Conservation (phyloP, 2,888 invertebrate species). For the Meiosimyza platycephala region DNA sequence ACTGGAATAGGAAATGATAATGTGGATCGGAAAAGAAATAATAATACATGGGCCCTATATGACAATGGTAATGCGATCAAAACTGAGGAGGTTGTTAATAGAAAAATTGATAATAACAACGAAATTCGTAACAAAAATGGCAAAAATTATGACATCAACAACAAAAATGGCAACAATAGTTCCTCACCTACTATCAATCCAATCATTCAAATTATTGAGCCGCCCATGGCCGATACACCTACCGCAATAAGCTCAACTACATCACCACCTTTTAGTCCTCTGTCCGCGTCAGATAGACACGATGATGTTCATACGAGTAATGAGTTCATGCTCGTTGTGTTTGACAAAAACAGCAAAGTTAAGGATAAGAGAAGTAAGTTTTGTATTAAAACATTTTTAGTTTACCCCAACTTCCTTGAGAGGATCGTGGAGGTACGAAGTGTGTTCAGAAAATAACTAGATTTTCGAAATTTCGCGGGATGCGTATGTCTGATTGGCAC, state of each 20-base stretch:
- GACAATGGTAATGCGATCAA: not conserved
- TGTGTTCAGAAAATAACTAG: too few species aligned
- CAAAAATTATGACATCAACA: not conserved
- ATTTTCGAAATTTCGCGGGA: too few species aligned
- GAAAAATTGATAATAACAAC: not conserved
- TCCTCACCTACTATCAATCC: constrained; percentile 48
- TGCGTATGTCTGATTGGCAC: too few species aligned
- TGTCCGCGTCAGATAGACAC: constrained; percentile 54
- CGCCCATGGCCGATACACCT: constrained; percentile 28
- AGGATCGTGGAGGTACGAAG: too few species aligned
- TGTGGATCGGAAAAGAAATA: not conserved
- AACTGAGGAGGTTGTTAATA: not conserved
- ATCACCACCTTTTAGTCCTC: constrained; percentile 34
- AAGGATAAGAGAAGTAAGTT: constrained; percentile 69
- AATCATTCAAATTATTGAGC: constrained; percentile 62
- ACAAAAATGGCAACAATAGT: constrained; percentile 31
- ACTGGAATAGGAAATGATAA: not conserved
- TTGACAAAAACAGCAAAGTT: constrained; percentile 72
- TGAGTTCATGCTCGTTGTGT: constrained; percentile 82
- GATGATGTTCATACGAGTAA: constrained; percentile 75
- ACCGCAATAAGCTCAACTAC: constrained; percentile 8
- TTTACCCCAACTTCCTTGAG: not conserved
- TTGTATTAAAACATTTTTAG: not conserved
- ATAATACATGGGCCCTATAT: not conserved
- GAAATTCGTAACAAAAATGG: not conserved